Evolutionary conservation across 2,888 invertebrate genomes (phyloP), one percentile per base, ranked within the genome.

Genomic region (Amphipyra tragopoginis): DNA sequence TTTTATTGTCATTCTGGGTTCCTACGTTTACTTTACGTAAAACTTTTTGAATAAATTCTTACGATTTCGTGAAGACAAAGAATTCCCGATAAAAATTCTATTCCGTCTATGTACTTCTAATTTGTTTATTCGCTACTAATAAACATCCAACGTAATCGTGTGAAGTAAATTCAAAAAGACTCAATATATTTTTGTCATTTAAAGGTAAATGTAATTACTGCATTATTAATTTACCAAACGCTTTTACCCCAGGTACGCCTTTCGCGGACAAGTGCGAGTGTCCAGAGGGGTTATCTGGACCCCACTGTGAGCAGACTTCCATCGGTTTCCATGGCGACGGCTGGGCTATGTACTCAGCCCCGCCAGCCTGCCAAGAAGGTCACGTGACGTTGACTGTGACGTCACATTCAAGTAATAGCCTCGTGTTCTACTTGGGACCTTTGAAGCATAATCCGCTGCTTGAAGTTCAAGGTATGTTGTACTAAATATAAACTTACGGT

Each of bases 381-480:
- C 96, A 96, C 76, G 96, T 99, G 59, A 96, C 97, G 26, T 87
- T 99, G 60, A 97, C 98, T 73, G 96, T 99, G 79, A 96, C 97
- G 42, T 97, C 99, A 0, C 95, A 96, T 77, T 94, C 95, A 29
- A 96, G 96, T 44, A 96, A 97, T 90, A 98, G 98, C 3, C 95
- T 99, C 9, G 96, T 99, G 40, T 97, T 99, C 91, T 99, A 99
- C 88, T 95, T 98, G 84, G 99, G 99, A 0, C 99, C 99, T 0
- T 89, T 97, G 81, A 95, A 90, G 67, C 95, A 95, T 75, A 97
- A 96, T 84, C 95, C 96, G 0, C 90, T 96, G 48, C 87, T 96
- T 56, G 95, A 96, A 60, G 95, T 97, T 13, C 96, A 96, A 95
- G 96, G 96, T 96, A 85, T 79, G 88, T 79, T 14, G 10, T 21